Evolutionary conservation across 2,888 invertebrate genomes (phyloP).

Genomic region (Stenodema calcarata): DNA sequence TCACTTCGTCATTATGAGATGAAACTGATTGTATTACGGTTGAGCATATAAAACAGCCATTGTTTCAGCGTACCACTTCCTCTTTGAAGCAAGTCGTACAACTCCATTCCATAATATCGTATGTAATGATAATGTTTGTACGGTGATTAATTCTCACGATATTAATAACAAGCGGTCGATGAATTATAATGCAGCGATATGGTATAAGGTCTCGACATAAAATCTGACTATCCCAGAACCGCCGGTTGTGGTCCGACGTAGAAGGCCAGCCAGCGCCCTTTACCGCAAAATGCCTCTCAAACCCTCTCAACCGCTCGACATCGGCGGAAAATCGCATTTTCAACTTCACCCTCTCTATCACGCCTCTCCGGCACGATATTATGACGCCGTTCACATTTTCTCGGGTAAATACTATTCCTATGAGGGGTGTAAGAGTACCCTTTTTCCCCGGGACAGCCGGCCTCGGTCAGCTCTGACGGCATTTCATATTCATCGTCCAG

Average conservation of each 20-base stretch:
- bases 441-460: background rate
- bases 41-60: no score
- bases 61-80: no score
- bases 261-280: conserved; percentile 25
- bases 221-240: background rate
- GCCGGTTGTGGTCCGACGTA: conserved; percentile 21
- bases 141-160: background rate
- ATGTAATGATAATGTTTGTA: background rate
- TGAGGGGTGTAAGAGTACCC: background rate
- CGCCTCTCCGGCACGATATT: background rate
- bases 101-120: no score
- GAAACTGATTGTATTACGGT: no score
- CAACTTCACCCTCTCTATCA: background rate
- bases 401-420: background rate
- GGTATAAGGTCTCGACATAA: background rate
- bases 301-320: background rate
- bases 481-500: background rate
- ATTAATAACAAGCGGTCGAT: background rate
- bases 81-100: no score
- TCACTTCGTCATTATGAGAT: no score
- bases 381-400: conserved; percentile 2
- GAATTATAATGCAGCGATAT: background rate
- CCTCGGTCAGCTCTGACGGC: background rate
- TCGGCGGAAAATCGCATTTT: conserved; percentile 26
- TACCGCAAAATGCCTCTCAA: conserved; percentile 29